Conservation (phyloP, 2,888 invertebrate genomes). For the Hydroisotoma schaefferi region DNA sequence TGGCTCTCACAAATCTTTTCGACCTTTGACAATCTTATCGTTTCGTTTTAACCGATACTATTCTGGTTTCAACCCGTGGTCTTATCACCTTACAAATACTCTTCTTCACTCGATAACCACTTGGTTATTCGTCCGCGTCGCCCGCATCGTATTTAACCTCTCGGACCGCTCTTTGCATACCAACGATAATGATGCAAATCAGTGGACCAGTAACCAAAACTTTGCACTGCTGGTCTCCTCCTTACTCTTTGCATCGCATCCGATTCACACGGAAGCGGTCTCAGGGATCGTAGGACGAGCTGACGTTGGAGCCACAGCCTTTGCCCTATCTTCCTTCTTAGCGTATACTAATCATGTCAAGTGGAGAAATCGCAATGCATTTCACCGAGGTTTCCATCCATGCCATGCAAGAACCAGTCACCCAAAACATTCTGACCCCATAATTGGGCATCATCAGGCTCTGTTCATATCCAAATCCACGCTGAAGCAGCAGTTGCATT, state of each 20-base stretch:
- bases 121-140: constrained; percentile 53
- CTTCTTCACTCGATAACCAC: constrained; percentile 55
- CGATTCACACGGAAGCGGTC: constrained; percentile 94
- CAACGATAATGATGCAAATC: neutral
- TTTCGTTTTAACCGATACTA: constrained; percentile 77
- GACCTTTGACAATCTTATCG: constrained; percentile 84
- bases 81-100: constrained; percentile 70
- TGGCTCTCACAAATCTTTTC: constrained; percentile 95
- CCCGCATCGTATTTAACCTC: constrained; percentile 45
- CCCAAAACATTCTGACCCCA: neutral
- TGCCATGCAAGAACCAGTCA: neutral
- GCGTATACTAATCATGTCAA: constrained; percentile 74
- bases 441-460: neutral
- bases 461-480: constrained; percentile 2
- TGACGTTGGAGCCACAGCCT: constrained; percentile 85
- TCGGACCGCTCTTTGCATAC: constrained; percentile 24
- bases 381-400: neutral
- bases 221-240: constrained; percentile 63
- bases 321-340: constrained; percentile 82
- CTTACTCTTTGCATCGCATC: constrained; percentile 87
- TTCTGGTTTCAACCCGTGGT: constrained; percentile 70
- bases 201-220: constrained; percentile 38
- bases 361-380: constrained; percentile 49
- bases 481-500: neutral
- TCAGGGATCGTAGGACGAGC: constrained; percentile 94